Evolutionary conservation across 2,797 vertebrate species (phyloP), one percentile per base, ranked within the genome.

Genomic region (Microctenopoma stevenorrisi): DNA sequence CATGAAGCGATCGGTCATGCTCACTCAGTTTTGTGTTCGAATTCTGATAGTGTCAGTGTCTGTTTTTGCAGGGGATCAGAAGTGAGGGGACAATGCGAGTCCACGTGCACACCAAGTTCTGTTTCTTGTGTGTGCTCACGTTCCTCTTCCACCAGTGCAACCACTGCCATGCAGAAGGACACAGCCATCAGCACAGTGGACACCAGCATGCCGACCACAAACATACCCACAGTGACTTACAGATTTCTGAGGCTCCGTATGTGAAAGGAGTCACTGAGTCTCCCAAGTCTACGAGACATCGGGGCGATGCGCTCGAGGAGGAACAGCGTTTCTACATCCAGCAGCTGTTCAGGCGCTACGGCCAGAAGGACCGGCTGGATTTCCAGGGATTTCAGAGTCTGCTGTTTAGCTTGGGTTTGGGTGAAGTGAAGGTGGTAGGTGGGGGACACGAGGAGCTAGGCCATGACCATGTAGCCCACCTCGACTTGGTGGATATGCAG

Each of bases 71-170:
- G 91, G 93, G 70, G 91, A 95, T 92, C 92, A 89, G 80, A 91
- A 92, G 90, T 89, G 89, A 95, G 89, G 77, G 87, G 85, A 93
- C 81, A 72, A 99, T 99, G 98, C 96, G 95, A 94, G 97, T 98
- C 90, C 96, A 97, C 81, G 88, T 94, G 83, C 97, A 97, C 93
- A 97, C 97, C 74, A 96, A 95, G 90, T 97, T 99, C 90, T 98
- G 98, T 92, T 94, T 99, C 94, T 95, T 99, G 91, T 98, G 97
- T 88, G 94, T 99, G 92, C 92, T 99, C 92, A 97, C 97, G 58
- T 96, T 99, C 90, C 84, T 98, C 82, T 97, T 96, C 89, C 96
- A 97, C 86, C 96, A 97, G 70, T 97, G 96, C 90, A 94, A 92
- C 92, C 96, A 95, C 79, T 96, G 97, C 88, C 96, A 97, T 67